phyloP scores from a whole-genome alignment of 2,888 invertebrate genomes.

The Sipha maydis region DNA sequence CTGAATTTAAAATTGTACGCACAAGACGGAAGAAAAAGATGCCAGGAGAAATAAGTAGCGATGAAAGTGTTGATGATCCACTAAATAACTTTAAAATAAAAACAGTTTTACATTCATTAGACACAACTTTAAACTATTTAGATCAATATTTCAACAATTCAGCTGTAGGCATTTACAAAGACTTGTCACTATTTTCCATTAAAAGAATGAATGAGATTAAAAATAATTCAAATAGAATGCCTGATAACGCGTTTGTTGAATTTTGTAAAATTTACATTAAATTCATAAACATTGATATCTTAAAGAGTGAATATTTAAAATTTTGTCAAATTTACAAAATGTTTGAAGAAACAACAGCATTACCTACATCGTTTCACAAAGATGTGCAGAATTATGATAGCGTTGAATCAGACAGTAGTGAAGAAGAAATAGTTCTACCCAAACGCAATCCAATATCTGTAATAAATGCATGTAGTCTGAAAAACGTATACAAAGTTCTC shows the following conservation, averaged over 20 bases:
- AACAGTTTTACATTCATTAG: conserved; percentile 32
- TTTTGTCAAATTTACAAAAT: conserved; percentile 38
- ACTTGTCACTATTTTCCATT: conserved; percentile 38
- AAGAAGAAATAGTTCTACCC: conserved; percentile 29
- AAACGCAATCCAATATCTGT: conserved; percentile 4
- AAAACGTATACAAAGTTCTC: conserved; percentile 15
- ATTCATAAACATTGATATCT: conserved; percentile 30
- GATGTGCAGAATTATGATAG: conserved; percentile 6
- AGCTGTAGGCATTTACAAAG: conserved; percentile 21
- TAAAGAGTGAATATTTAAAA: conserved; percentile 31
- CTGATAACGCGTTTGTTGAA: conserved; percentile 25
- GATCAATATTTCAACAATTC: conserved; percentile 32
- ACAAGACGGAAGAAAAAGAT: conserved; percentile 35
- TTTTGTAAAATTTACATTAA: conserved; percentile 33
- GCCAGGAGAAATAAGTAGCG: conserved; percentile 1
- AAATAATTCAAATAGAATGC: conserved; percentile 30
- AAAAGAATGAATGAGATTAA: conserved; percentile 36
- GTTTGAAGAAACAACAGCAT: conserved; percentile 28
- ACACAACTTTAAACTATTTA: conserved; percentile 33
- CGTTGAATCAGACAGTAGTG: conserved; percentile 14
- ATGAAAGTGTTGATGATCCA: conserved; percentile 32
- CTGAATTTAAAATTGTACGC: conserved; percentile 25
- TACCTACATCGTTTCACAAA: conserved; percentile 25
- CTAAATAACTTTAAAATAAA: conserved; percentile 41
- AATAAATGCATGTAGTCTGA: conserved; percentile 32